Evolutionary conservation across 2,888 invertebrate species (phyloP), one percentile per base, ranked within the genome.

Genomic region (Euplexia lucipara): DNA sequence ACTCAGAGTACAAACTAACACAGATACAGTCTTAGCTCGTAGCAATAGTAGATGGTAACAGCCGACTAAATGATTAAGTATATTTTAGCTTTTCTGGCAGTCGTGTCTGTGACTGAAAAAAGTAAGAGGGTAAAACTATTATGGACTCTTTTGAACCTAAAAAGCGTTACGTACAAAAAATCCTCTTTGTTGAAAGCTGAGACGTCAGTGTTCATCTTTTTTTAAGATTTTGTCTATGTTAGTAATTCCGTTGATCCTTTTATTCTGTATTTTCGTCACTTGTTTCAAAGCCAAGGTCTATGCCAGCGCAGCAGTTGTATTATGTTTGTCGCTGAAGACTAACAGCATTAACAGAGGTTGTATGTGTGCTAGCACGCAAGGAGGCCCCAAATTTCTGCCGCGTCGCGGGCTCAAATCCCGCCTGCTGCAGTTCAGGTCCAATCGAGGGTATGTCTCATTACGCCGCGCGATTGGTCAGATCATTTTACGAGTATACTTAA

Each of bases 371-470:
- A 94, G 94, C 91, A 90, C 90, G 90, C 97, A 97, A 96, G 97
- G 97, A 96, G 97, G 97, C 96, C 97, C 97, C 95, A 97, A 97
- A 97, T 97, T 98, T 96, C 96, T 98, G 96, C 98, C 98, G 94
- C 97, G 97, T 92, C 97, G 98, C 94, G 98, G 98, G 91, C 97
- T 98, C 96, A 98, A 98, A 96, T 98, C 98, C 90, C 97, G 98
- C 90, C 97, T 98, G 89, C 97, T 98, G 93, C 98, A 98, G 96
- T 98, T 98, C 96, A 97, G 96, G 96, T 97, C 98, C 90, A 98
- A 97, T 95, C 96, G 96, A 96, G 98, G 98, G 98, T 98, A 98
- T 96, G 97, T 97, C 94, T 90, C 86, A 70, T 73, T 70, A 59
- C 68, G 79, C 79, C 70, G 73, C 7, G 88, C 84, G 90, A 86